Evolutionary conservation across 2,888 invertebrate species (phyloP).

Genomic region (Drosophila anomalata): DNA sequence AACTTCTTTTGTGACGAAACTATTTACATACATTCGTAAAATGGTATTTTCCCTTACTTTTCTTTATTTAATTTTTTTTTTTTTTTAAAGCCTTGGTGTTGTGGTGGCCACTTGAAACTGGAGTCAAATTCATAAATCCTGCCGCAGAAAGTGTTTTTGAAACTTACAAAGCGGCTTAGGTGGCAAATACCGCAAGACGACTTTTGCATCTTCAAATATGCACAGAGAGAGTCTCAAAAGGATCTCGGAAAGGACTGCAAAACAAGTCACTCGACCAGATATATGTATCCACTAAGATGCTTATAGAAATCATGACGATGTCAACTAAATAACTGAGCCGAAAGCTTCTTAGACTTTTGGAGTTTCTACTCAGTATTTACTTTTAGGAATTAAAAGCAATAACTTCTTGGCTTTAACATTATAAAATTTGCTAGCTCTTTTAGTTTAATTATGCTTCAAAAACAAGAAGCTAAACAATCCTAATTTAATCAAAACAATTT

Average conservation of each 20-base stretch:
- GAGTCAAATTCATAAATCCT: conserved; percentile 66
- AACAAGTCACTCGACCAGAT: conserved; percentile 71
- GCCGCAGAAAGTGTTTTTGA: conserved; percentile 6
- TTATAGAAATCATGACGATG: conserved; percentile 34
- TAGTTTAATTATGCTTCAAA: no score
- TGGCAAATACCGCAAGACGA: conserved; percentile 38
- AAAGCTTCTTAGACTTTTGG: not conserved
- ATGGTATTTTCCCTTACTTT: conserved; percentile 66
- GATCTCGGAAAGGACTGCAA: conserved; percentile 36
- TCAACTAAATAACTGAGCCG: conserved; percentile 1
- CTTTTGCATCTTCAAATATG: conserved; percentile 46
- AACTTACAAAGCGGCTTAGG: conserved; percentile 45
- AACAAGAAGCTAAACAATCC: not conserved
- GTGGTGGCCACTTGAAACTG: conserved; percentile 50
- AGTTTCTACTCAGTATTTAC: not conserved
- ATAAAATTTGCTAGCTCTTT: no score
- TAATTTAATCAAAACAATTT: not conserved
- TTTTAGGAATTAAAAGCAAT: no score
- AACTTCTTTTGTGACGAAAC: conserved; percentile 65
- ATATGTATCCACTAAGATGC: conserved; percentile 28
- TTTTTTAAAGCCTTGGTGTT: conserved; percentile 39
- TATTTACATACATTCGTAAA: conserved; percentile 64
- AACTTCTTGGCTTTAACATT: no score
- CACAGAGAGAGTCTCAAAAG: conserved; percentile 18
- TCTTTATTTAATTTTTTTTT: conserved; percentile 29